Base-by-base conservation (phyloP, 92 coral and sea anemone genomes). In the Zoanthus sansibaricus region DNA sequence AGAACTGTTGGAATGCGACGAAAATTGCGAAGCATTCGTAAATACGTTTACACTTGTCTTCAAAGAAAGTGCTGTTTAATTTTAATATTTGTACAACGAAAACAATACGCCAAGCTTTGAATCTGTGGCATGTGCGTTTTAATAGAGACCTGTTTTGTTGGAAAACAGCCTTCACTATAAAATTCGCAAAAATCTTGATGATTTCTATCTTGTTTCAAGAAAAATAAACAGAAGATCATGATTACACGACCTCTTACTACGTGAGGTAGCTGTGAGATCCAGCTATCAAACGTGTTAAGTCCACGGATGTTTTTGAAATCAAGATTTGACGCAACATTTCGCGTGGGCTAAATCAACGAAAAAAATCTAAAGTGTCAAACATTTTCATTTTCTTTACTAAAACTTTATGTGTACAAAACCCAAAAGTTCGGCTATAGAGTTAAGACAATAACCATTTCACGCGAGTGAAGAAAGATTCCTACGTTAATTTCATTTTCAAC, bases 11-110 rank as follows among this genome's bases (percentile, higher is more conserved):
- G 85, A 80, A 80, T 80, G 85, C 73, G 32, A 14, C n/a, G 56
- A 80, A 80, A 80, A 67, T 16, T 48, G 75, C 5, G 42, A 66
- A 62, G 85, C 62, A 80, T 80, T 48, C 85, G 70, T 45, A 80
- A 80, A 80, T 66, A 54, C 47, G 85, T 80, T 80, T 66, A 80
- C 67, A 52, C 20, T 20, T 7, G 13, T 5, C 33, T 44, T 48
- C 59, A 14, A 80, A 2, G 52, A 79, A 44, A 66, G 30, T 21
- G 21, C 59, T 13, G 71, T 79, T 64, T 17, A 79, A 18, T 33
- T 37, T 37, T n/a, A n/a, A 37, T 44, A 44, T 6, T n/a, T 44
- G 11, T 17, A 76, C 51, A 25, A 8, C 32, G 33, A 59, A 78
- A 33, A n/a, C 71, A 21, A 48, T 52, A 21, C 59, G 85, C 51